phyloP scores from a whole-genome alignment of 1,140 invertebrate genomes.

The Pseudomyrmex gracilis region DNA sequence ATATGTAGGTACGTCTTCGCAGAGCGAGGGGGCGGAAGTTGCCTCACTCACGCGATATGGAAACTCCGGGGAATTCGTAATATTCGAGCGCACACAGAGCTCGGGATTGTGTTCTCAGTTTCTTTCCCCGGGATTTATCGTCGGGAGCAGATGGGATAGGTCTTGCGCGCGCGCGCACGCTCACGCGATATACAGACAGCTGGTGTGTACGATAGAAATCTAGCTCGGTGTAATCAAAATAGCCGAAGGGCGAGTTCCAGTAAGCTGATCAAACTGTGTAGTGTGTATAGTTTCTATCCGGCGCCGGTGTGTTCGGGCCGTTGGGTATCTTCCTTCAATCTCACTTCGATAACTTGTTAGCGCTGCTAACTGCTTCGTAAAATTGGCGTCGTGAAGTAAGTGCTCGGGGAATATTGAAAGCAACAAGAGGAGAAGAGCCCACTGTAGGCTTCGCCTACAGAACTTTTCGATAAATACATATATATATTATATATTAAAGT shows the following conservation, averaged over 20 bases:
- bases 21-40: too few relatives aligned
- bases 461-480: not conserved
- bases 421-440: constrained; percentile 19
- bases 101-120: not conserved
- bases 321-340: constrained; percentile 73
- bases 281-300: constrained; percentile 65
- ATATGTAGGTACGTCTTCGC: too few relatives aligned
- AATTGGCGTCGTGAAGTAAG: constrained; percentile 67
- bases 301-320: constrained; percentile 34
- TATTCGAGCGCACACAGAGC: not conserved
- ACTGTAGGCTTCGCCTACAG: not conserved
- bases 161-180: not conserved
- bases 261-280: constrained; percentile 73
- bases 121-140: constrained; percentile 1
- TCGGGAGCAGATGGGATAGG: not conserved
- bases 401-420: constrained; percentile 56
- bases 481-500: not conserved
- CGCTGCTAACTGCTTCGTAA: constrained; percentile 72
- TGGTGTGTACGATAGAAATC: constrained; percentile 52
- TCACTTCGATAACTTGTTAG: constrained; percentile 72
- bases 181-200: not conserved
- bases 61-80: not conserved
- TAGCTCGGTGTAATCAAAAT: constrained; percentile 64
- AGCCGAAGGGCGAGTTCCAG: constrained; percentile 67
- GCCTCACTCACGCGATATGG: too few relatives aligned